These are phyloP conservation scores for Corythaixoides concolor DNA, from an alignment of 2,113 vertebrate species.

Conservation along the genomic window DNA sequence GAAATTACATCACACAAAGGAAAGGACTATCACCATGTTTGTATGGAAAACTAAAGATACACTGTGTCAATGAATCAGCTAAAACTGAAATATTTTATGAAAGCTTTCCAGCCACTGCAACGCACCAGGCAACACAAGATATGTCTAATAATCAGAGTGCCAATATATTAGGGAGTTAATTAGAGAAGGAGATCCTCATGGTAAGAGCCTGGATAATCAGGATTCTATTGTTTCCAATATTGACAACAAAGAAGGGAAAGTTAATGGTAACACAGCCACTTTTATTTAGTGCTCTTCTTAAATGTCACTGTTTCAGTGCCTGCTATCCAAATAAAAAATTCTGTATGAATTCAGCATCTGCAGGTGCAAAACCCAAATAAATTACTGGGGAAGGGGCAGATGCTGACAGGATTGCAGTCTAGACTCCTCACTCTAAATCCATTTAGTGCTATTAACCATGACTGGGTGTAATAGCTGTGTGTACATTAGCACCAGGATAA, in stretches of 20 bases:
- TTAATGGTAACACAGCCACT: background rate
- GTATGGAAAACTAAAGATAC: background rate
- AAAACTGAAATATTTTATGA: background rate
- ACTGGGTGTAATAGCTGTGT: conserved; percentile 65
- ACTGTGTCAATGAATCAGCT: background rate
- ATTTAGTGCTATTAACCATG: conserved; percentile 71
- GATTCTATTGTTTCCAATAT: conserved; percentile 36
- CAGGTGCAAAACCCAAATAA: conserved; percentile 69
- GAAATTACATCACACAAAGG: background rate
- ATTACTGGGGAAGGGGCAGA: conserved; percentile 60
- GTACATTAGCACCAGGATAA: conserved; percentile 59
- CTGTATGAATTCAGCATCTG: conserved; percentile 43
- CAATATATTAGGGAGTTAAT: conserved; percentile 26
- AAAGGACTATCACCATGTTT: background rate
- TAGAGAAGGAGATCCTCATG: background rate
- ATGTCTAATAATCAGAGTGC: background rate
- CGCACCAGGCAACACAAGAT: background rate
- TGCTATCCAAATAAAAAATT: conserved; percentile 33
- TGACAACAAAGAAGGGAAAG: background rate
- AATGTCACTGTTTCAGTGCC: conserved; percentile 9
- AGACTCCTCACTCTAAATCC: conserved; percentile 70
- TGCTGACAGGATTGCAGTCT: conserved; percentile 68
- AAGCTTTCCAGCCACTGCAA: background rate
- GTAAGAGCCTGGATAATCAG: conserved; percentile 19
- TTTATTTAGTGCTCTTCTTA: conserved; percentile 21